Evolutionary conservation across 2,113 vertebrate species (phyloP), one percentile per base, ranked within the genome.

Genomic region (Sminthopsis crassicaudata): DNA sequence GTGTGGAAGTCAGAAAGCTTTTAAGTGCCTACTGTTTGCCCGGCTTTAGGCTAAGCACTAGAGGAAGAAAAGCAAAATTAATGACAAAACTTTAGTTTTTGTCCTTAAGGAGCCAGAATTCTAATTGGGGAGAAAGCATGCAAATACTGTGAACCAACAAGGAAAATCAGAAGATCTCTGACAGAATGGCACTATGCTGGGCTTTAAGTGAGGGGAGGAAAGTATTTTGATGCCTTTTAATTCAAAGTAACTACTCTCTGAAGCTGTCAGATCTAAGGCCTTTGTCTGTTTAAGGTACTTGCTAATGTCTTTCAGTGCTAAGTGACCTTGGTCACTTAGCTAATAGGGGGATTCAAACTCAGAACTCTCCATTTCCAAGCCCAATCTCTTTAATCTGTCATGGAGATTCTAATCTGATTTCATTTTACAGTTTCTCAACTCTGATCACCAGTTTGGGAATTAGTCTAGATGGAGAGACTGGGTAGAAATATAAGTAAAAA

Each of bases 211-310:
- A 55, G 26, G 55, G 55, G 25, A 27, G 27, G 57, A 27, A 30
- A 27, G 67, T 14, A 22, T 2, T n/a, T 16, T 16, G 6, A 76
- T 76, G 16, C 7, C 14, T 76, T 91, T 95, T 76, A 90, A 46
- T 36, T 90, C 54, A 94, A 92, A 92, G 92, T 84, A 93, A 89
- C 4, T 27, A 26, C 92, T 42, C 90, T 94, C 55, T 51, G 53
- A 91, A 46, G 22, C 36, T 90, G 91, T 94, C 30, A 51, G 90
- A n/a, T 84, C 48, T 93, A 36, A 53, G 91, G 90, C 23, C 36
- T 90, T 54, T 67, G 92, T 53, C 25, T 84, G 52, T 46, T 53
- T 96, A 92, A 97, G 42, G 26, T 76, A 27, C 91, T 92, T 54
- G 89, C 53, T 93, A 9, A 7, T 30, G 51, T 93, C 67, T 5